Evolutionary conservation across 2,888 invertebrate species (phyloP).

Genomic region (Luperina testacea): DNA sequence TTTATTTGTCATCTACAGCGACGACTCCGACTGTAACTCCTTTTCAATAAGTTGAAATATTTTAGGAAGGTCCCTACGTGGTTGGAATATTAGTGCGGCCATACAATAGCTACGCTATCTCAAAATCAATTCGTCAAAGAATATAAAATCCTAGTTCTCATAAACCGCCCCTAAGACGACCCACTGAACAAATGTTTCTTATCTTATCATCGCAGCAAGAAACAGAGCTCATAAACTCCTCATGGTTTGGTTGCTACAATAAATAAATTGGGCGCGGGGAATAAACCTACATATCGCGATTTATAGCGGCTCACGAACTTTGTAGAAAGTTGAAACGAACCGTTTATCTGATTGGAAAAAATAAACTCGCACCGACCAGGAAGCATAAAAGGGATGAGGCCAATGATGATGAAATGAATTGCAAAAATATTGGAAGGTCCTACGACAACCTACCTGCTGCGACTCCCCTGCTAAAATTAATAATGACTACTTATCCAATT

Average conservation of each 20-base stretch:
- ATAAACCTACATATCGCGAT: conserved; percentile 51
- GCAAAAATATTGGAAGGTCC: background rate
- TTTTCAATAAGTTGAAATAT: conserved; percentile 27
- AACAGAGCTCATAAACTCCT: conserved; percentile 46
- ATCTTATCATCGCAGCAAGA: conserved; percentile 46
- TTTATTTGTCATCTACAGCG: background rate
- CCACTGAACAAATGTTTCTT: conserved; percentile 13
- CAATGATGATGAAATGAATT: background rate
- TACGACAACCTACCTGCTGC: background rate
- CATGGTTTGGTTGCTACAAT: conserved; percentile 32
- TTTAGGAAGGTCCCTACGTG: conserved; percentile 13
- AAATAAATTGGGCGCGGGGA: conserved; percentile 48
- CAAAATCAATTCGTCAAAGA: conserved; percentile 38
- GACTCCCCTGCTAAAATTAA: background rate
- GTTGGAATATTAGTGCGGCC: conserved; percentile 7
- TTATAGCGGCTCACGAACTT: conserved; percentile 49
- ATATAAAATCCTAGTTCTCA: conserved; percentile 10
- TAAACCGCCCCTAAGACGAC: background rate
- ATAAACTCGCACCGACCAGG: too few relatives aligned
- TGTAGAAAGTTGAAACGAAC: conserved; percentile 25
- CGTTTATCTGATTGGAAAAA: conserved; percentile 16
- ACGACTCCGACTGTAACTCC: conserved; percentile 15
- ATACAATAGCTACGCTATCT: conserved; percentile 8
- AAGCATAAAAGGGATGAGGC: too few relatives aligned
- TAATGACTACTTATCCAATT: background rate